Evolutionary conservation across 92 coral and sea anemone species (phyloP), one percentile per base, ranked within the genome.

Genomic region (Actinernus sp.): DNA sequence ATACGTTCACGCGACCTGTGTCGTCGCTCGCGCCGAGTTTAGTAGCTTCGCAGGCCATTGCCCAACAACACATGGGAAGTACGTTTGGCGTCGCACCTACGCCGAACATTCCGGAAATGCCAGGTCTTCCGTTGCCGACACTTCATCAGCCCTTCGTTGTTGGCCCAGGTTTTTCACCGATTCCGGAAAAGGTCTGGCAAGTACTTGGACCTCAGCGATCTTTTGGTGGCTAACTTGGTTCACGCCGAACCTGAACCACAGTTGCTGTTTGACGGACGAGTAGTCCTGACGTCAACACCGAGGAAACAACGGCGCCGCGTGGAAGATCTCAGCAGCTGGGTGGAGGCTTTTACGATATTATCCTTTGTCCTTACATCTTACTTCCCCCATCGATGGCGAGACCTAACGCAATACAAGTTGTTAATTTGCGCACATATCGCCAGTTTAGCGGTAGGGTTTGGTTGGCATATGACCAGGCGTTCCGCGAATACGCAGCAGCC

Each of bases 401-500:
- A 56, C 23, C 19, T 56, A 7, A 23, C 43, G 2, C 40, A 5
- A 0, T 56, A 31, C 47, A 55, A 44, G 23, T 28, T 54, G 24
- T 26, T 21, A 34, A 54, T 68, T 22, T 68, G 17, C 51, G 64
- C 23, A 68, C 76, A 8, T 55, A 52, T 39, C 62, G 76, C 27
- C 78, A 70, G 5, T 70, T 70, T 41, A 23, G 29, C 9, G 66
- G 66, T 3, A 18, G 22, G 16, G 78, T 56, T 3, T 71, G 68
- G 78, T 31, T 58, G 1, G 22, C 64, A 3, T 45, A 45, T n/a
- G 58, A 55, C 21, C 58, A 58, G 14, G 76, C 56, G 17, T 69
- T 55, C 39, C 37, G 55, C 10, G 65, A 69, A 22, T 55, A 69
- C 23, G 65, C 65, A 7, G 76, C 76, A 2, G 65, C 76, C 21